Conservation (phyloP, 2,888 invertebrate species). For the Metopia argyrocephala region DNA sequence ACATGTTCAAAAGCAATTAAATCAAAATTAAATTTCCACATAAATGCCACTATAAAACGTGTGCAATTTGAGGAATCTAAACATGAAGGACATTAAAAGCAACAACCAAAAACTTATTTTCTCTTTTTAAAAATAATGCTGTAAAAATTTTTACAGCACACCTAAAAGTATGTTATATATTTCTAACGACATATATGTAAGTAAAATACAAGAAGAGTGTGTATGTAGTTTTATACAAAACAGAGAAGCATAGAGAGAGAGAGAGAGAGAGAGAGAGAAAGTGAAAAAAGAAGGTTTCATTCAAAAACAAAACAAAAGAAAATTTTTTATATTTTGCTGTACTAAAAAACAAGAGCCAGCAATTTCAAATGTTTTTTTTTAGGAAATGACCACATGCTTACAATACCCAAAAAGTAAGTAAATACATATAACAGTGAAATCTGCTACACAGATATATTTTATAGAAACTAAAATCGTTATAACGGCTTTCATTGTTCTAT, state of each 20-base stretch:
- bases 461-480: background rate
- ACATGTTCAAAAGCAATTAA: constrained; percentile 49
- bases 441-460: background rate
- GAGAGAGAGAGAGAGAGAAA: constrained; percentile 11
- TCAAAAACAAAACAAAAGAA: constrained; percentile 6
- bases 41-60: constrained; percentile 54
- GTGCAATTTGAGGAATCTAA: constrained; percentile 38
- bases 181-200: constrained; percentile 19
- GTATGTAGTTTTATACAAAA: background rate
- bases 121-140: constrained; percentile 4
- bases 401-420: constrained; percentile 18
- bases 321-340: background rate
- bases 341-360: constrained; percentile 17
- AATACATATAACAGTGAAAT: background rate
- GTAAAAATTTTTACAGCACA: constrained; percentile 48
- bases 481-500: background rate
- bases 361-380: constrained; percentile 51
- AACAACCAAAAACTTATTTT: background rate
- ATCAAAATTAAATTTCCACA: constrained; percentile 59
- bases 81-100: constrained; percentile 31
- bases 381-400: constrained; percentile 50
- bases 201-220: background rate
- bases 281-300: constrained; percentile 1
- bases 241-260: background rate
- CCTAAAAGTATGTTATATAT: constrained; percentile 60